Base-by-base conservation (phyloP, 2,888 invertebrate genomes). In the Pachymerium ferrugineum region DNA sequence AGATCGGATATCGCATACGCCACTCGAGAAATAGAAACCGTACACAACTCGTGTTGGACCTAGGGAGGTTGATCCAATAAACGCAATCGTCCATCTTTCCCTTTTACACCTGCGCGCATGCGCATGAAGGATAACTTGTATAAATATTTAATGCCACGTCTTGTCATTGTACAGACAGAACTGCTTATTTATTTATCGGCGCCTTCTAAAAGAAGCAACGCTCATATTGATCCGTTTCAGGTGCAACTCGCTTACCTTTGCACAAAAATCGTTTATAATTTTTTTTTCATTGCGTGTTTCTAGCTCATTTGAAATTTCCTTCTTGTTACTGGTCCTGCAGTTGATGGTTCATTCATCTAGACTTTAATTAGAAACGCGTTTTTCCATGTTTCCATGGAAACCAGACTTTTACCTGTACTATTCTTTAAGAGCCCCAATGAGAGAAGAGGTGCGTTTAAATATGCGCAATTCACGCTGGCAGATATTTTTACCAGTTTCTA, bases 121-220 rank as follows among this genome's bases (percentile, higher is more conserved):
- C 47, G 47, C 47, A 10, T 54, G 47, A 54, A 16, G 47, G 22
- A 54, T 54, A 22, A 10, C 19, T 22, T 5, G 47, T n/a, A 16
- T 54, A 54, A 54, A 54, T 54, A 54, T 54, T 54, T 54, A 54
- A 54, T 54, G 47, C 16, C 10, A 54, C 47, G 47, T 54, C 47
- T 54, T 54, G 47, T 54, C 47, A 22, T n/a, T 54, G 47, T 54
- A 54, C 47, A 54, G 47, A 54, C 47, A 54, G 47, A 54, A 22
- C 47, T 54, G 47, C 22, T 54, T 54, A 54, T 54, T 54, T 54
- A 54, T 54, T 54, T 54, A 54, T 54, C 47, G 47, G 10, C 6
- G 47, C 47, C 19, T 54, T 54, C 47, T 54, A 54, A 54, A 54
- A 54, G 47, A 54, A 54, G 47, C 19, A 54, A 19, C 16, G 14